phyloP scores from a whole-genome alignment of 2,113 vertebrate species.

The Etheostoma spectabile region DNA sequence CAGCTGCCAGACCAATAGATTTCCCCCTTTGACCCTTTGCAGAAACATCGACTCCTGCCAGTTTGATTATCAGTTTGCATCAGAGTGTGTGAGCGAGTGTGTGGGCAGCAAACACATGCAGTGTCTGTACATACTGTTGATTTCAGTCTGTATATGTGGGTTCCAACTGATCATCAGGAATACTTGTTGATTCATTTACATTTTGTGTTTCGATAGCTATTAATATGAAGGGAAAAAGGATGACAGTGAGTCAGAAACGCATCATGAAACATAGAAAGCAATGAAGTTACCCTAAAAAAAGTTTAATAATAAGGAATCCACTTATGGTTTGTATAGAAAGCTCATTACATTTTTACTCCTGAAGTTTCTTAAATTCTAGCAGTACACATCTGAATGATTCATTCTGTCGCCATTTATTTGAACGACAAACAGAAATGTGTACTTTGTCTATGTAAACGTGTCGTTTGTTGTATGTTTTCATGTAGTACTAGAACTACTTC shows the following conservation, averaged over 20 bases:
- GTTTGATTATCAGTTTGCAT: slow-evolving; percentile 35
- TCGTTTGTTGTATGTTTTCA: slow-evolving; percentile 65
- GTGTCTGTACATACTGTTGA: slow-evolving; percentile 70
- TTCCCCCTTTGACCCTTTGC: slow-evolving; percentile 54
- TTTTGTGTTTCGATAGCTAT: slow-evolving; percentile 41
- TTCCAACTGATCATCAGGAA: slow-evolving; percentile 48
- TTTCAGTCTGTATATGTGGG: slow-evolving; percentile 58
- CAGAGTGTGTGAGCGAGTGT: slow-evolving; percentile 43
- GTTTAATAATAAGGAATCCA: slow-evolving; percentile 14
- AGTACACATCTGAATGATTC: slow-evolving; percentile 52
- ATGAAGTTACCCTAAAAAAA: slow-evolving; percentile 5
- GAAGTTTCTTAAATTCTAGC: slow-evolving; percentile 57
- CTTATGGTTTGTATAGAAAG: slow-evolving; percentile 66
- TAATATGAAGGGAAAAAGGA: slow-evolving; percentile 16
- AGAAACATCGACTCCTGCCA: slow-evolving; percentile 62
- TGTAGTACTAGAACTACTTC: slow-evolving; percentile 57
- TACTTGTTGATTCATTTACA: slow-evolving; percentile 18
- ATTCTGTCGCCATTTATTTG: slow-evolving; percentile 24
- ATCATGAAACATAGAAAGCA: slow-evolving; percentile 23
- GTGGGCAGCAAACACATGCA: slow-evolving; percentile 68
- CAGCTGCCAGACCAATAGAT: slow-evolving; percentile 48
- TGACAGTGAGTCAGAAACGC: slow-evolving; percentile 15
- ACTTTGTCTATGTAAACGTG: slow-evolving; percentile 64
- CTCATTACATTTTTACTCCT: slow-evolving; percentile 54
- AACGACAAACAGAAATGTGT: slow-evolving; percentile 55